Conservation (phyloP, 2,888 invertebrate species). For the Neoascia interrupta region DNA sequence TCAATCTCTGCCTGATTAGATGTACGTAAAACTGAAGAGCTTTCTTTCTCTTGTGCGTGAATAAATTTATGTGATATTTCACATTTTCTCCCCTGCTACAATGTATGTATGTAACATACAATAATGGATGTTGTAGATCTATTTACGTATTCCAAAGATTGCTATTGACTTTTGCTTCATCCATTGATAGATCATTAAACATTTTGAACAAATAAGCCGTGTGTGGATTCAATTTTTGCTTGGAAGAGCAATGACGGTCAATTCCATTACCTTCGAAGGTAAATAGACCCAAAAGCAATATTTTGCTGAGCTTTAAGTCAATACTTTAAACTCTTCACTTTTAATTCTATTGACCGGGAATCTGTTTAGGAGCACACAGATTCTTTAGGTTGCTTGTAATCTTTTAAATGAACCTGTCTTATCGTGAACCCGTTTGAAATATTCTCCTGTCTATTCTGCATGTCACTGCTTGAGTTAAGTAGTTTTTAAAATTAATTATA, state of each 20-base stretch:
- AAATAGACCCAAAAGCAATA: slow-evolving; percentile 20
- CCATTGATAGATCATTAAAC: background rate
- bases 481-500: no score
- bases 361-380: no score
- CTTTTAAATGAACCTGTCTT: no score
- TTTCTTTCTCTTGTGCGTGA: background rate
- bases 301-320: no score
- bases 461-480: no score
- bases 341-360: no score
- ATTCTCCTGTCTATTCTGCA: no score
- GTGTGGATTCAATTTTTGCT: no score
- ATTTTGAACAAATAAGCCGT: slow-evolving; percentile 33
- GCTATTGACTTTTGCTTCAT: slow-evolving; percentile 37
- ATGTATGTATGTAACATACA: background rate
- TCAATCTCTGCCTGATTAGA: background rate
- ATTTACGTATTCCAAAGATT: slow-evolving; percentile 28
- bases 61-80: no score
- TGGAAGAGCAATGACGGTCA: background rate
- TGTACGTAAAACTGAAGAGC: background rate
- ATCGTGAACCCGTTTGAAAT: no score
- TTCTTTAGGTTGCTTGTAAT: no score
- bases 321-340: no score
- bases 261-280: slow-evolving; percentile 11
- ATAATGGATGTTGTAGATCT: slow-evolving; percentile 11
- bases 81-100: background rate